phyloP scores from a whole-genome alignment of 2,888 invertebrate genomes.

The Nomada flava region DNA sequence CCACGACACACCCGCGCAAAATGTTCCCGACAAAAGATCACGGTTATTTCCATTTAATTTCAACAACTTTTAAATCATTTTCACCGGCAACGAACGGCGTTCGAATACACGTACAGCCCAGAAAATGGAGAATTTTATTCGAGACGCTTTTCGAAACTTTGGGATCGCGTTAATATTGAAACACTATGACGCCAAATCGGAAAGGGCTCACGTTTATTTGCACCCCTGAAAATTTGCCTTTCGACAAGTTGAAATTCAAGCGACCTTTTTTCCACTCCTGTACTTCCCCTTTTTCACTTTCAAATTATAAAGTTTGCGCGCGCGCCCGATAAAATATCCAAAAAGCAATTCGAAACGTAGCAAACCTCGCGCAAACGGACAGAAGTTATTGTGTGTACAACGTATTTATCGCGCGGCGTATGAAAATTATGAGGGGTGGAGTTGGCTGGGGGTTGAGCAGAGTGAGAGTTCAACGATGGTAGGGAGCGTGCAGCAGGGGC shows the following conservation, averaged over 20 bases:
- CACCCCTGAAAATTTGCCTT: neutral
- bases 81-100: neutral
- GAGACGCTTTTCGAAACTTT: neutral
- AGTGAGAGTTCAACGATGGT: neutral
- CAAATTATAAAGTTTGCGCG: neutral
- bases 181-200: neutral
- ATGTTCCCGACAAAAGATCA: constrained; percentile 6
- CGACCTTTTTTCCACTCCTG: neutral
- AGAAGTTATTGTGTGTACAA: neutral
- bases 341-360: neutral
- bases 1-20: constrained; percentile 31
- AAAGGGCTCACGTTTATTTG: neutral
- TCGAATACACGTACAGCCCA: neutral
- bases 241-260: neutral
- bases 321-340: neutral
- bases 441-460: neutral
- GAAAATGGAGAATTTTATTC: neutral
- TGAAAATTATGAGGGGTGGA: neutral
- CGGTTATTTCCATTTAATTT: constrained; percentile 21
- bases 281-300: neutral
- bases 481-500: neutral
- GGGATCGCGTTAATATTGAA: neutral
- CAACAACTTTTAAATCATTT: constrained; percentile 27
- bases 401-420: constrained; percentile 19
- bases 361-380: neutral